Conservation (phyloP, 92 coral and sea anemone genomes). For the Meandrina meandrites region DNA sequence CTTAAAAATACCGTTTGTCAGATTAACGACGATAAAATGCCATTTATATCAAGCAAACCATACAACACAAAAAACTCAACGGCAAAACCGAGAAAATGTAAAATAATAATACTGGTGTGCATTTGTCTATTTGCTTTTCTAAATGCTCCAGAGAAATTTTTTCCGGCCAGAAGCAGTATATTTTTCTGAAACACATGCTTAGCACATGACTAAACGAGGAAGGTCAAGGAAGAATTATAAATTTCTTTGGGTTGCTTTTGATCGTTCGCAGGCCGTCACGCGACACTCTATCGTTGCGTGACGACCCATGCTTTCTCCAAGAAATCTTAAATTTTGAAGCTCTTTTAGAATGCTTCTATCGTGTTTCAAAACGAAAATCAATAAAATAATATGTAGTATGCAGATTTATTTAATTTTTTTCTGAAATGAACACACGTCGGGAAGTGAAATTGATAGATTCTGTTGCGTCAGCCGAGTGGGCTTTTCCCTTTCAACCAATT, state of each 20-base stretch:
- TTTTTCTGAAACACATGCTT: background rate
- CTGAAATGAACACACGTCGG: background rate
- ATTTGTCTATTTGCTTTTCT: too few species aligned
- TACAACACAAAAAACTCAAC: too few species aligned
- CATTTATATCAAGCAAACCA: too few species aligned
- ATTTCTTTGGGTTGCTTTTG: background rate
- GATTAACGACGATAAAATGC: too few species aligned
- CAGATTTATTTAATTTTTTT: background rate
- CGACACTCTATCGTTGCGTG: background rate
- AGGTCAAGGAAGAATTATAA: too few species aligned
- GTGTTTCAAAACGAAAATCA: background rate
- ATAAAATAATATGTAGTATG: background rate
- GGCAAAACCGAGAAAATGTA: too few species aligned
- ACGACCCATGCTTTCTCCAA: background rate
- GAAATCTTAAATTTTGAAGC: background rate
- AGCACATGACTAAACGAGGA: background rate
- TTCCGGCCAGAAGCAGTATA: background rate
- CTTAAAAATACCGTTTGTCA: too few species aligned
- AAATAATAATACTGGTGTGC: too few species aligned
- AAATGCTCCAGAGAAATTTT: background rate
- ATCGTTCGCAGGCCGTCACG: background rate
- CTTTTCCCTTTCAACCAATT: slow-evolving; percentile 41
- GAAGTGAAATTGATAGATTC: background rate
- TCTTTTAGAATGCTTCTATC: background rate
- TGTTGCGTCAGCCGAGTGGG: slow-evolving; percentile 22